Evolutionary conservation across 2,797 vertebrate genomes (phyloP).

Genomic region (Argyrosomus regius): DNA sequence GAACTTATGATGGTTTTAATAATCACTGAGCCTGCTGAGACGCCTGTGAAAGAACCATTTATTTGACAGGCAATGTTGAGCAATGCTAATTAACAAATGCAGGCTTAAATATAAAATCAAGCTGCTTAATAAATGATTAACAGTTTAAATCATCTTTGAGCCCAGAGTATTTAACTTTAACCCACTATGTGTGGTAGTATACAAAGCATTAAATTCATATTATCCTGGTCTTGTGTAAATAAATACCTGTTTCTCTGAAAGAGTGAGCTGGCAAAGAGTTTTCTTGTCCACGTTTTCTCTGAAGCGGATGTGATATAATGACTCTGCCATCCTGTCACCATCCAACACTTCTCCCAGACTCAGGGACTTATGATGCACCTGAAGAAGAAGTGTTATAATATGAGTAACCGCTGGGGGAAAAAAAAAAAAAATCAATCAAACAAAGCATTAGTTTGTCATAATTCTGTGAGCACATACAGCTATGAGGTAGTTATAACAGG

Average conservation of each 20-base stretch:
- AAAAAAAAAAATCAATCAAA: not conserved
- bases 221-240: not conserved
- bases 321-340: slow-evolving; percentile 95
- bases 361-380: slow-evolving; percentile 92
- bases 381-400: slow-evolving; percentile 24
- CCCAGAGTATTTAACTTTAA: not conserved
- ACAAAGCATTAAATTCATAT: not conserved
- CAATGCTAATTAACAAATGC: not conserved
- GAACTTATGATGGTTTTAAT: not conserved
- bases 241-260: slow-evolving; percentile 86
- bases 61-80: not conserved
- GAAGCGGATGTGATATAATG: slow-evolving; percentile 91
- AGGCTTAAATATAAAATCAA: not conserved
- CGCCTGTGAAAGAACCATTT: not conserved
- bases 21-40: not conserved
- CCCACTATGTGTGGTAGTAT: not conserved
- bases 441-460: not conserved
- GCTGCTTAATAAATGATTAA: not conserved
- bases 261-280: slow-evolving; percentile 88
- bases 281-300: slow-evolving; percentile 87
- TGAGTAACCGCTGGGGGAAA: not conserved
- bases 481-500: not conserved
- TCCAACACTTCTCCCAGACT: slow-evolving; percentile 94
- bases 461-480: not conserved
- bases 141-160: not conserved